Base-by-base conservation (phyloP, 1,140 invertebrate species). In the Lordiphosa stackelbergi region DNA sequence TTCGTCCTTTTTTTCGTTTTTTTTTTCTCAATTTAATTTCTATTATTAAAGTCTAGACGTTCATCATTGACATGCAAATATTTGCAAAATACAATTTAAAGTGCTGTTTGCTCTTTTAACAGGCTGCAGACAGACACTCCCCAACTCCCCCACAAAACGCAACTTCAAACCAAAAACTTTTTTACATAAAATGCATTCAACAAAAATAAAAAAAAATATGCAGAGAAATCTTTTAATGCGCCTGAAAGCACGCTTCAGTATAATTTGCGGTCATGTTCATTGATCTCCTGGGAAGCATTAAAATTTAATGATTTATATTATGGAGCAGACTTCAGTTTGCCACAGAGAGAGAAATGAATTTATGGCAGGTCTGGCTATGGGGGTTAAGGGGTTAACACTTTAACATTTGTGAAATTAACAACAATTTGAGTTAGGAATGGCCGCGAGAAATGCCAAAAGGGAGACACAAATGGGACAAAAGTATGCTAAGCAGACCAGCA, bases 201-300 rank as follows among this genome's bases (percentile, higher is more conserved):
- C 60, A 58, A 38, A 53, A 16, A 16, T n/a, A 16, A 1, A 16
- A 16, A 40, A 38, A 51, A 54, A 37, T 22, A 19, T 38, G 43
- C 53, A 51, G 58, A 54, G 65, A 73, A 81, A 81, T 83, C 77
- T 83, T 83, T 66, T 83, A 63, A 73, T 66, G 65, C 72, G 77
- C 47, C 78, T 77, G 77, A 83, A 73, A 83, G 77, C 77, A 83
- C 77, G 77, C 77, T 83, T 83, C 77, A 77, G 72, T 83, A 83
- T 83, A 83, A 83, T 83, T 83, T 83, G 77, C 77, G 77, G 77
- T 83, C 78, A 83, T 83, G 77, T 83, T 83, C 77, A 83, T 83
- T 83, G 77, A 83, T 83, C 77, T 83, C 77, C 77, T 83, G 77
- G 77, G 77, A 83, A 83, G 77, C 77, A 83, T 83, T 83, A 83